phyloP scores from a whole-genome alignment of 2,888 invertebrate genomes.

The Agriopis marginaria region DNA sequence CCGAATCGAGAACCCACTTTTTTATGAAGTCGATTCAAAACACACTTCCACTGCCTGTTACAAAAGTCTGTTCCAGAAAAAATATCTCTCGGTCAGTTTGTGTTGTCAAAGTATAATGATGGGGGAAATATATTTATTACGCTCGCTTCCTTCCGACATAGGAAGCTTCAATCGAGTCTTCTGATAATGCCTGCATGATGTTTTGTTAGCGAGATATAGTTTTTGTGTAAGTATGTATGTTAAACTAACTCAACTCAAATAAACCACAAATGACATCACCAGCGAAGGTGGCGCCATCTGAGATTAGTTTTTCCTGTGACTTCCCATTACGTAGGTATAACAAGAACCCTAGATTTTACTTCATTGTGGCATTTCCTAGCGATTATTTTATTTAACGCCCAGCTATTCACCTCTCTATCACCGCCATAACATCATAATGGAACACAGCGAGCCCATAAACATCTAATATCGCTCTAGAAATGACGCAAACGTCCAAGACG shows the following conservation, averaged over 20 bases:
- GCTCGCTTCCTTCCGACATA: conserved; percentile 27
- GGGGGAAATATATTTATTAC: conserved; percentile 39
- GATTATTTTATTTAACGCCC: background rate
- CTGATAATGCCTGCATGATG: conserved; percentile 12
- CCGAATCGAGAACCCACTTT: too few relatives aligned
- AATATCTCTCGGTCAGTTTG: conserved; percentile 1
- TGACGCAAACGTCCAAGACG: conserved; percentile 24
- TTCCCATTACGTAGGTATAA: too few relatives aligned
- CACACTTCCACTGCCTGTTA: background rate
- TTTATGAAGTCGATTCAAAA: background rate
- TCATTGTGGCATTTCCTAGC: background rate
- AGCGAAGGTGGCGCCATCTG: too few relatives aligned
- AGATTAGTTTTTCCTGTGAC: too few relatives aligned
- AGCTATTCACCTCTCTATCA: conserved; percentile 5
- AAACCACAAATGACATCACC: too few relatives aligned
- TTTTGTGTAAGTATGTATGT: background rate
- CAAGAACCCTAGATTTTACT: background rate
- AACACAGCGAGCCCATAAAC: conserved; percentile 19
- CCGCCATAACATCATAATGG: conserved; percentile 15
- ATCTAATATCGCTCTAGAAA: conserved; percentile 29
- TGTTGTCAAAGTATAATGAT: conserved; percentile 31
- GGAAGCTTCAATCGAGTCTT: conserved; percentile 21
- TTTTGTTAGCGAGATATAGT: background rate
- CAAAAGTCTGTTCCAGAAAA: background rate
- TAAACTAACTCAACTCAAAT: too few relatives aligned